These are phyloP conservation scores for Erannis defoliaria DNA, from an alignment of 2,888 invertebrate genomes.

Conservation along the genomic window DNA sequence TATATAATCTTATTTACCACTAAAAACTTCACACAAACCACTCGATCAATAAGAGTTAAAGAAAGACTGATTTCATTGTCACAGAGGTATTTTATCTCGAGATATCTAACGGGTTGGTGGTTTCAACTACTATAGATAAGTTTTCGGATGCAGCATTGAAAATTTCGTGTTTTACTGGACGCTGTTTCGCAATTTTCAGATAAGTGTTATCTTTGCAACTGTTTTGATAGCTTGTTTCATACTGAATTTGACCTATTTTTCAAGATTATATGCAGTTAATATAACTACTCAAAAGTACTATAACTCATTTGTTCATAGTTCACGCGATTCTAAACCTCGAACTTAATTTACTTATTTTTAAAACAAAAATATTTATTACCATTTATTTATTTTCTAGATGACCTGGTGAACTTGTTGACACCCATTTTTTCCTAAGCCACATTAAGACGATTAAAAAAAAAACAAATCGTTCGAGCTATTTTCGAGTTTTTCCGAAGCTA, in stretches of 20 bases:
- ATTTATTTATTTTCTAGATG: too few relatives aligned
- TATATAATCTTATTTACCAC: not conserved
- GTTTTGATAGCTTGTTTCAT: conserved; percentile 24
- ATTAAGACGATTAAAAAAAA: too few relatives aligned
- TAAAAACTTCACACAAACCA: conserved; percentile 18
- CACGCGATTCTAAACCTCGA: too few relatives aligned
- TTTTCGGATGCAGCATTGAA: conserved; percentile 54
- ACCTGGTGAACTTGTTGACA: too few relatives aligned
- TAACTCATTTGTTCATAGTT: too few relatives aligned
- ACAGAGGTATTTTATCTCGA: conserved; percentile 20
- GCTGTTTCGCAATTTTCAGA: conserved; percentile 52
- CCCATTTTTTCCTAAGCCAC: too few relatives aligned
- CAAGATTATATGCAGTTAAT: too few relatives aligned
- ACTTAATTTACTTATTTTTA: too few relatives aligned
- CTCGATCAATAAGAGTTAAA: conserved; percentile 13
- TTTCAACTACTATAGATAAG: conserved; percentile 24
- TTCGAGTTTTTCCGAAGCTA: too few relatives aligned
- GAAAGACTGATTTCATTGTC: conserved; percentile 15
- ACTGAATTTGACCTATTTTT: conserved; percentile 21
- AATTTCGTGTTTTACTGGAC: conserved; percentile 16
- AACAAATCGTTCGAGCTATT: too few relatives aligned
- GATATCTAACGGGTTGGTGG: conserved; percentile 18
- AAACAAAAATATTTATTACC: too few relatives aligned
- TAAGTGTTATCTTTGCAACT: conserved; percentile 53
- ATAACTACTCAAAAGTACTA: too few relatives aligned